Base-by-base conservation (phyloP, 2,113 vertebrate genomes). In the Gambusia affinis region DNA sequence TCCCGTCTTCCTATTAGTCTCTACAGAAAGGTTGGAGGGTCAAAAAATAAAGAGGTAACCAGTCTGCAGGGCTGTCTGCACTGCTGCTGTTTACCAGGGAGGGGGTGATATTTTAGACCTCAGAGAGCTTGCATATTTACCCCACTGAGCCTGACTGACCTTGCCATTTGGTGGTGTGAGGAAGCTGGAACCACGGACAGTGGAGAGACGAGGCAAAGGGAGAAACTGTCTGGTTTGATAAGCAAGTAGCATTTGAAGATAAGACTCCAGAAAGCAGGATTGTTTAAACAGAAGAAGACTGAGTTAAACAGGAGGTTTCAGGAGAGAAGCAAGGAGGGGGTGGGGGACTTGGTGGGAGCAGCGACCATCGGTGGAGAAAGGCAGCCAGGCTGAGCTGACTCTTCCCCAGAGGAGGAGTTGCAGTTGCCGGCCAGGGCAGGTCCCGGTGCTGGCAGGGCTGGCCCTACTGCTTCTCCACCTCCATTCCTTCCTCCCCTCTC, bases 11-110 rank as follows among this genome's bases (percentile, higher is more conserved):
- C 95, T 92, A 73, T 94, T 86, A 84, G 94, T 94, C 88, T 94
- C 95, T 96, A 94, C 92, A 92, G 95, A 85, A 93, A 78, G 79
- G 92, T 93, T 94, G 88, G 86, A 87, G 92, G 94, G 95, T 95
- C 95, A 95, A 93, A 95, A 96, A 96, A 96, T 96, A 97, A 94
- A 95, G 92, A 94, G 94, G 88, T 82, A 92, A 92, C 85, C 94
- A 92, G 94, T 93, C 72, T 94, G 82, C 91, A 90, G 84, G 87
- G 78, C 93, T 85, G 94, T 87, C 94, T 92, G 57, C 88, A 82
- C 91, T 76, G 44, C 86, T 24, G 35, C 84, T 96, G 95, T 95
- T 96, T 91, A 95, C 93, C 30, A 79, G 76, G 90, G 90, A 84
- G 90, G 91, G 87, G 79, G 88, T 73, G 93, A 65, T 87, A 87